Conservation (phyloP, 2,797 vertebrate species). For the Rhyacichthys aspro region DNA sequence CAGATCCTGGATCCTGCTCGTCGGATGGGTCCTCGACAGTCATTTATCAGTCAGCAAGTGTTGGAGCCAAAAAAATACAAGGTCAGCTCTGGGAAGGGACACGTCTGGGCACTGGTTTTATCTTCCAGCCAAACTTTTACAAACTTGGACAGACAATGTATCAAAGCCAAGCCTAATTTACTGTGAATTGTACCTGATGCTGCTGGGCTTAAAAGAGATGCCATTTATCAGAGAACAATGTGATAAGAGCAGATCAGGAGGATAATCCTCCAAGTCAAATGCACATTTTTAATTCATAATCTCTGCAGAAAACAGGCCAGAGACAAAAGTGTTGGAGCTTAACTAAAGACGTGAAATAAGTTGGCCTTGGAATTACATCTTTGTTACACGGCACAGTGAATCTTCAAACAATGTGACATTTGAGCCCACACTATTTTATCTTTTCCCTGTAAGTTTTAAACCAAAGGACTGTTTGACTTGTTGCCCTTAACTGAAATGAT, state of each 20-base stretch:
- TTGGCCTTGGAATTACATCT: too few relatives aligned
- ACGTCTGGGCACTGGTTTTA: constrained; percentile 29
- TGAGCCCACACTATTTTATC: too few relatives aligned
- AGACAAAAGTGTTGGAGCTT: too few relatives aligned
- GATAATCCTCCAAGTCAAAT: neutral
- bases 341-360: too few relatives aligned
- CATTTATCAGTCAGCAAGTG: constrained; percentile 60
- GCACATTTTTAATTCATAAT: neutral
- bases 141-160: constrained; percentile 24
- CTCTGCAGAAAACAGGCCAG: too few relatives aligned
- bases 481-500: too few relatives aligned
- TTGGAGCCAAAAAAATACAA: constrained; percentile 38
- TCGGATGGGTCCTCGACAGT: constrained; percentile 48
- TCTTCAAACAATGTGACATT: too few relatives aligned
- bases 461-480: too few relatives aligned
- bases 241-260: neutral
- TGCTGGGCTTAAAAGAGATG: neutral
- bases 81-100: constrained; percentile 35
- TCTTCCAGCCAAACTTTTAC: constrained; percentile 32
- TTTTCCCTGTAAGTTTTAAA: too few relatives aligned
- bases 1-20: constrained; percentile 26
- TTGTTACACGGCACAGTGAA: too few relatives aligned
- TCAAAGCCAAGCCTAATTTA: constrained; percentile 2
- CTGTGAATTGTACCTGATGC: neutral
- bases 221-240: constrained; percentile 3